Percentiles rank a stretch among this genome's conserved stretches.
phyloP scores from a whole-genome alignment of 2,888 invertebrate species.

The Lobophora halterata region DNA sequence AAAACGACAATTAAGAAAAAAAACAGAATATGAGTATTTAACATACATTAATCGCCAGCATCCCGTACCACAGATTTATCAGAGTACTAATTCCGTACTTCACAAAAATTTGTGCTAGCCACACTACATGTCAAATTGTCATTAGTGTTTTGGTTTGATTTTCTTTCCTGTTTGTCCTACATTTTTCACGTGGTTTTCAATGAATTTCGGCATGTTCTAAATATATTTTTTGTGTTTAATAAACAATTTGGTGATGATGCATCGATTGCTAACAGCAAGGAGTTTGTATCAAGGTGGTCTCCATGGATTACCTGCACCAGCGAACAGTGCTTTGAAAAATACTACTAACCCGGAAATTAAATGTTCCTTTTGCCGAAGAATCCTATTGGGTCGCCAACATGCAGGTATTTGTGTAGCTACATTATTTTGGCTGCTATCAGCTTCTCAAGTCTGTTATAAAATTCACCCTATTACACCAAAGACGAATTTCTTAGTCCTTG shows the following conservation, averaged over 20 bases:
- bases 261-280: slow-evolving; percentile 65
- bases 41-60: too few species aligned
- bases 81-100: too few species aligned
- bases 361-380: slow-evolving; percentile 70
- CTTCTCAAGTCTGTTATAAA: too few species aligned
- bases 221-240: slow-evolving; percentile 37
- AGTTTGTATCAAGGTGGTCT: slow-evolving; percentile 66
- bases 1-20: too few species aligned
- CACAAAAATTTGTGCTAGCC: not conserved
- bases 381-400: slow-evolving; percentile 52
- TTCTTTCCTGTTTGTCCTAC: slow-evolving; percentile 26
- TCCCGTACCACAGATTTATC: too few species aligned
- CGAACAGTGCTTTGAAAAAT: slow-evolving; percentile 45
- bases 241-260: slow-evolving; percentile 56
- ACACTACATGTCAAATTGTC: slow-evolving; percentile 3
- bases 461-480: too few species aligned
- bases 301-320: slow-evolving; percentile 49
- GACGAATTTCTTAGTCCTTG: slow-evolving; percentile 5
- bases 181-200: slow-evolving; percentile 65
- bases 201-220: slow-evolving; percentile 51
- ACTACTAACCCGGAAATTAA: slow-evolving; percentile 53
- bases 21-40: too few species aligned
- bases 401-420: too few species aligned
- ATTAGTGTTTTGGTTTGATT: slow-evolving; percentile 16
- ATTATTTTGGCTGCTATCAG: too few species aligned